Percentiles rank a stretch among this genome's conserved stretches.
These are phyloP conservation scores for Corella eumyota DNA, from an alignment of 23 tunicate species.

Conservation along the genomic window DNA sequence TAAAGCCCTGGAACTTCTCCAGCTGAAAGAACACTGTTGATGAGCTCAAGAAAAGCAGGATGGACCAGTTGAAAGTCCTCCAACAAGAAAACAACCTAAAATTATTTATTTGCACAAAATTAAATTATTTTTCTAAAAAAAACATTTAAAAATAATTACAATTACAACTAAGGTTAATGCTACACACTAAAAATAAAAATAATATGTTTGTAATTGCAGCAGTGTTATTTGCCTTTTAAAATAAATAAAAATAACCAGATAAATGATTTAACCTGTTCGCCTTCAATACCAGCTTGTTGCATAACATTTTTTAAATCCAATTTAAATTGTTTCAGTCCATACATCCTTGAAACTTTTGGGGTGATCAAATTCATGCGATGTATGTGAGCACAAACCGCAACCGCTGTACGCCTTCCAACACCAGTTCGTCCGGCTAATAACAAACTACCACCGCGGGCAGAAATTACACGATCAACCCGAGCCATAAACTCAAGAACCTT, in stretches of 20 bases:
- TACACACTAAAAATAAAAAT: too few relatives aligned
- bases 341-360: conserved; percentile 70
- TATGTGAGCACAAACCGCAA: conserved; percentile 76
- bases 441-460: conserved; percentile 65
- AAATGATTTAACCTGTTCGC: conserved; percentile 65
- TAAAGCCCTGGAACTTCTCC: conserved; percentile 92
- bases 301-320: conserved; percentile 63
- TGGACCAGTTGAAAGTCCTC: conserved; percentile 80
- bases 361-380: conserved; percentile 74
- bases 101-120: not conserved
- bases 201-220: too few relatives aligned
- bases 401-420: conserved; percentile 79
- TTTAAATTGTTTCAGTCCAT: conserved; percentile 80
- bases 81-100: conserved; percentile 57
- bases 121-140: not conserved
- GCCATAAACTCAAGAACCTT: conserved; percentile 87
- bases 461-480: conserved; percentile 70
- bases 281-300: conserved; percentile 89
- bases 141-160: too few relatives aligned
- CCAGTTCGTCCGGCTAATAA: conserved; percentile 78
- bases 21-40: conserved; percentile 70
- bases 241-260: too few relatives aligned
- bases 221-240: too few relatives aligned
- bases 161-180: too few relatives aligned
- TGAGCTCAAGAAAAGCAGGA: conserved; percentile 49